Conservation (phyloP, 2,888 invertebrate genomes). For the Chymomyza caudatula region DNA sequence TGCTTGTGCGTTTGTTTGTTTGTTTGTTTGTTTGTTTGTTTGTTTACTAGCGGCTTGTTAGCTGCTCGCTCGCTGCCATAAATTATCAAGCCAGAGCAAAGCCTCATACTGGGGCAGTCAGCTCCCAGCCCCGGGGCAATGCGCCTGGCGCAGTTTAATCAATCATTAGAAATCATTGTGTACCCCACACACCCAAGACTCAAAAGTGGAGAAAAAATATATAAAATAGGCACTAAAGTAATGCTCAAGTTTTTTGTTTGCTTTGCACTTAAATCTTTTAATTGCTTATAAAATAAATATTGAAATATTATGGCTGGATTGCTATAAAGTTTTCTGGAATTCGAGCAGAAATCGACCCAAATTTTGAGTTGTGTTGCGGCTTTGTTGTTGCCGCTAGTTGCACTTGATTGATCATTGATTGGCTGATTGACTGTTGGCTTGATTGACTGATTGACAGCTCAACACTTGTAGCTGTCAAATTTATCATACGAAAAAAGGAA, state of each 20-base stretch:
- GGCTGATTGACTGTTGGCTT: slow-evolving; percentile 32
- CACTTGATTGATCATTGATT: slow-evolving; percentile 14
- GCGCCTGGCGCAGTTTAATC: slow-evolving; percentile 47
- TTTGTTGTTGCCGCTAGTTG: neutral
- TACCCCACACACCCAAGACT: no score
- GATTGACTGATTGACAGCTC: slow-evolving; percentile 73
- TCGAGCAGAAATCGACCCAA: neutral
- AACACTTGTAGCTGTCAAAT: slow-evolving; percentile 75
- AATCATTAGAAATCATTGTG: slow-evolving; percentile 64
- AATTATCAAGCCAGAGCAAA: slow-evolving; percentile 47
- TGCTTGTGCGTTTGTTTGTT: slow-evolving; percentile 34
- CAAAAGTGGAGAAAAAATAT: slow-evolving; percentile 33
- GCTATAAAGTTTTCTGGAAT: neutral
- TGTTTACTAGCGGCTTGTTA: slow-evolving; percentile 7
- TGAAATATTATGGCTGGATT: neutral
- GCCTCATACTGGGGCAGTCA: neutral
- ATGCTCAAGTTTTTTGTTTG: slow-evolving; percentile 44
- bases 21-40: neutral
- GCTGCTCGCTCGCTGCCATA: slow-evolving; percentile 50
- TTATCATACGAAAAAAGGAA: neutral
- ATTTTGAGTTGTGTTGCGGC: neutral
- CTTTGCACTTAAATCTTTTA: slow-evolving; percentile 71
- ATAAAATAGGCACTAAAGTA: neutral
- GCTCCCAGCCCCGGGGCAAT: neutral
- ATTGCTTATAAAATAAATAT: slow-evolving; percentile 69